Base-by-base conservation (phyloP, 2,888 invertebrate species). In the Agonum fuliginosum region DNA sequence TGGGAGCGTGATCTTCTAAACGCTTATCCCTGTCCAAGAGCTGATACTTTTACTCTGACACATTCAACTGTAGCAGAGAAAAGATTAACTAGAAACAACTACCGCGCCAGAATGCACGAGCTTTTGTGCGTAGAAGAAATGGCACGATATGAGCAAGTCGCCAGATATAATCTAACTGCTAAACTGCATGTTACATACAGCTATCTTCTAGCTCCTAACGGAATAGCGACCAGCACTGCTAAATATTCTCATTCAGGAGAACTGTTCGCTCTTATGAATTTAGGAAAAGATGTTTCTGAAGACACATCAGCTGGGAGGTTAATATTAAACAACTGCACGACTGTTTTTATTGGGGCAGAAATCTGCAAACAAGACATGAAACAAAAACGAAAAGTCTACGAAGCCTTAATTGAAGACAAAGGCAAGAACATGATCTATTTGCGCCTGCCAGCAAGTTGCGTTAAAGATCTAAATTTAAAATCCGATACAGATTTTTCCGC, bases 281-380 rank as follows among this genome's bases (percentile, higher is more conserved):
- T 95, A 43, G 91, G 91, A 20, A 92, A 93, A 83, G 93, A 93
- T 83, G 88, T 95, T 48, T 94, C 94, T 0, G 95, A 95, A 84
- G 95, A 95, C 84, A 94, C 95, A 1, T 92, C 93, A 8, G 93
- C 94, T 62, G 95, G 95, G 0, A 89, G 95, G 22, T 87, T 95
- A 10, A 92, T 95, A 78, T 87, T 95, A 12, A 93, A 93, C 83
- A 94, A 93, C 82, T 95, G 94, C 83, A 91, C 91, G 78, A 91
- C 91, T 41, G 92, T 94, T 4, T 90, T 93, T 79, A 86, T 94
- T 27, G 79, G 80, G 24, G 78, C 81, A 10, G 78, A 80, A 4
- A 79, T 80, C 2, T 67, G 74, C 20, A 48, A 80, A 27, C 43
- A 73, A 12, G 48, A 71, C 19, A 62, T 74, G 0, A 37, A 78